Conservation (phyloP, 2,113 vertebrate species). For the Apteryx mantelli region DNA sequence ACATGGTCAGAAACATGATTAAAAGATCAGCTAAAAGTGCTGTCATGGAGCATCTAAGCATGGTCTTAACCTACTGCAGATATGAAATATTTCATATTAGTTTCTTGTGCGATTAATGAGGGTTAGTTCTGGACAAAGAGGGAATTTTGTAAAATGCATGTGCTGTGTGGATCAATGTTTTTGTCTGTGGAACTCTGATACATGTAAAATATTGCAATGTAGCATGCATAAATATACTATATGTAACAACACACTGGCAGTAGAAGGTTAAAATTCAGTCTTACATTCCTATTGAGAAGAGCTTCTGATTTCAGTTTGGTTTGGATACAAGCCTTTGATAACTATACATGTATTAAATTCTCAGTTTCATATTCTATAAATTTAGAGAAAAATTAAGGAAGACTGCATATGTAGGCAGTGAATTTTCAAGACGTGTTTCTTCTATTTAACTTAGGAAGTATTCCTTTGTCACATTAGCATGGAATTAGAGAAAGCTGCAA, state of each 20-base stretch:
- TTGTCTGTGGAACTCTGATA: not conserved
- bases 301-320: not conserved
- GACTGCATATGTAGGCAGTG: not conserved
- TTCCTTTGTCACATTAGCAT: not conserved
- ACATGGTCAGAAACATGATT: not conserved
- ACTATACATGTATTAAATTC: not conserved
- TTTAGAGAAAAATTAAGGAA: not conserved
- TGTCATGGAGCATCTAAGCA: fast-evolving
- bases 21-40: not conserved
- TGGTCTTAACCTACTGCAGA: not conserved
- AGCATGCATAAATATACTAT: not conserved
- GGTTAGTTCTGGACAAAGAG: not conserved
- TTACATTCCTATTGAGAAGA: not conserved
- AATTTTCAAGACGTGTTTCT: not conserved
- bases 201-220: not conserved
- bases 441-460: not conserved
- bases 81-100: not conserved
- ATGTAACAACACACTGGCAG: not conserved
- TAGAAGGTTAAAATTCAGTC: not conserved
- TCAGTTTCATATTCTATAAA: not conserved
- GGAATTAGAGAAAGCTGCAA: not conserved
- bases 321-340: not conserved
- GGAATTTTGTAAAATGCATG: not conserved
- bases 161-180: not conserved
- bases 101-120: not conserved